These are phyloP conservation scores for Mugil cephalus DNA, from an alignment of 2,113 vertebrate species.

Conservation along the genomic window DNA sequence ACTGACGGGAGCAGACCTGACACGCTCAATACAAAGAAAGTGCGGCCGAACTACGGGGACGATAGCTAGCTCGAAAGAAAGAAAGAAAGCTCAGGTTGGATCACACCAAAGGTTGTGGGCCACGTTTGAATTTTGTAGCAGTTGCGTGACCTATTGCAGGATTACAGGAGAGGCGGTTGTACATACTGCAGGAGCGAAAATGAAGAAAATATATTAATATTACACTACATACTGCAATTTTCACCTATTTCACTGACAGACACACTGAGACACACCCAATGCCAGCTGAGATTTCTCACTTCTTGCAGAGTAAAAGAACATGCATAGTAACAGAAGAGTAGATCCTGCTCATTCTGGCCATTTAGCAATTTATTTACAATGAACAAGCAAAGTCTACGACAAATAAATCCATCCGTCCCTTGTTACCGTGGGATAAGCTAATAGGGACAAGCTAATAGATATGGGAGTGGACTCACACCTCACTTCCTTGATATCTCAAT, in stretches of 20 bases:
- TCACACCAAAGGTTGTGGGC: not conserved
- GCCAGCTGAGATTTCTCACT: conserved; percentile 10
- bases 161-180: conserved; percentile 3
- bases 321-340: not conserved
- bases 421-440: too few relatives aligned
- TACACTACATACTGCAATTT: conserved; percentile 19
- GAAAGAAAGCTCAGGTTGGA: conserved; percentile 8
- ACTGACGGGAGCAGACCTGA: conserved; percentile 9
- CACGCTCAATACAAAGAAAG: not conserved
- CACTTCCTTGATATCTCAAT: too few relatives aligned
- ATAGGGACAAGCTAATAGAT: too few relatives aligned
- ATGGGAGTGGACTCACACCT: too few relatives aligned
- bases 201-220: conserved; percentile 35
- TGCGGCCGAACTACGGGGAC: not conserved
- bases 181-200: conserved; percentile 9
- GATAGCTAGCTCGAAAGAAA: not conserved
- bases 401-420: not conserved
- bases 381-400: not conserved
- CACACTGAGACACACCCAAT: conserved; percentile 47
- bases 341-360: not conserved
- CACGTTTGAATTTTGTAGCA: conserved; percentile 12
- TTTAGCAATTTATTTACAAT: not conserved
- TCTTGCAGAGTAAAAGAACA: conserved; percentile 1
- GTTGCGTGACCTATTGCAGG: conserved; percentile 22
- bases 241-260: conserved; percentile 9